Percentiles rank a stretch among this genome's conserved stretches.
phyloP scores from a whole-genome alignment of 1,140 invertebrate genomes.

The Scylla paramamosain region DNA sequence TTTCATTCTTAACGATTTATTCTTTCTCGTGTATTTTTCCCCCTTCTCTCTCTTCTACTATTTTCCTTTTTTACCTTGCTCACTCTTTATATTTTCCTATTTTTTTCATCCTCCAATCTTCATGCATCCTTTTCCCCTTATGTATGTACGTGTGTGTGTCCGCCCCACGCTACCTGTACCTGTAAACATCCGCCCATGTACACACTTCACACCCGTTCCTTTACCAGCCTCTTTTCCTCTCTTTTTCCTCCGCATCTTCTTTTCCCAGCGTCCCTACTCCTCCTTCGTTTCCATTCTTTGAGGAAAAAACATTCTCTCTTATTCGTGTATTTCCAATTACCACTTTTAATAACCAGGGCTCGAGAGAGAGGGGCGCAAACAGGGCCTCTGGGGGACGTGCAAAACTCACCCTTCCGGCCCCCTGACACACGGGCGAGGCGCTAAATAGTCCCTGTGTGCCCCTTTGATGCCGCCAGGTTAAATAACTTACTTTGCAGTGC shows the following conservation, averaged over 20 bases:
- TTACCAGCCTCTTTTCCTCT: neutral
- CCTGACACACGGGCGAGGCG: neutral
- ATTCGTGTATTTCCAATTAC: conserved; percentile 76
- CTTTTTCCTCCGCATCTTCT: neutral
- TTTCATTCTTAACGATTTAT: neutral
- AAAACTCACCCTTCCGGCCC: neutral
- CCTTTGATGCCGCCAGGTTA: conserved; percentile 46
- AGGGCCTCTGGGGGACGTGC: too few relatives aligned
- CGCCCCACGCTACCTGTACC: neutral
- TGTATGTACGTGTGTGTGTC: conserved; percentile 42
- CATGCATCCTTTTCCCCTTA: too few relatives aligned
- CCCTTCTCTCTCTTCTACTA: neutral
- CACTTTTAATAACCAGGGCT: conserved; percentile 72
- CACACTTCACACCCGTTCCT: neutral
- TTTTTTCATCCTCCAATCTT: too few relatives aligned
- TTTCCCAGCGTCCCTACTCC: neutral
- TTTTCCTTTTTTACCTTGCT: too few relatives aligned
- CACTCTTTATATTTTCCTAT: too few relatives aligned
- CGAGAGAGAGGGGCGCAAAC: neutral
- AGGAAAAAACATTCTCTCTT: conserved; percentile 56
- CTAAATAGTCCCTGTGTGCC: conserved; percentile 32
- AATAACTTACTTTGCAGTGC: conserved; percentile 72
- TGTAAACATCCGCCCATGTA: conserved; percentile 16
- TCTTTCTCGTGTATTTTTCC: neutral
- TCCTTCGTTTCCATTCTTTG: neutral